Conservation (phyloP, 1,140 invertebrate species). For the Sarcophaga peregrina region DNA sequence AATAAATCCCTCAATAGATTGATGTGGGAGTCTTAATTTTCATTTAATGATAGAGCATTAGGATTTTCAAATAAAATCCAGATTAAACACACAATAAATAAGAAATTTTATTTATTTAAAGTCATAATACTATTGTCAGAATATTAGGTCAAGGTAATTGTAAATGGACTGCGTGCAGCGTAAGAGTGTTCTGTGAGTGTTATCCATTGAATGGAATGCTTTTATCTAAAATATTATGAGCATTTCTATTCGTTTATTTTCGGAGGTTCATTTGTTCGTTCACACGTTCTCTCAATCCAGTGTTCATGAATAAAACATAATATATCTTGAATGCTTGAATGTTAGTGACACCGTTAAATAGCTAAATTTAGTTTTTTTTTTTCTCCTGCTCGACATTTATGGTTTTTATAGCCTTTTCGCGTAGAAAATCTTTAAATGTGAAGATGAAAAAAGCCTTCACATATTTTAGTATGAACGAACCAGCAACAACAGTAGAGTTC, state of each 20-base stretch:
- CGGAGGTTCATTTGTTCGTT: conserved; percentile 6
- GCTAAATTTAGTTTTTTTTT: background rate
- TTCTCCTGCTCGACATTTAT: background rate
- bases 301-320: conserved; percentile 36
- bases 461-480: background rate
- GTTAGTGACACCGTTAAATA: conserved; percentile 31
- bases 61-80: no score
- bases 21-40: no score
- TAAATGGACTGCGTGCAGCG: background rate
- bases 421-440: background rate
- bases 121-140: no score
- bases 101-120: no score
- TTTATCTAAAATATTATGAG: no score
- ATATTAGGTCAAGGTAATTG: background rate
- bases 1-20: no score
- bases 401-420: conserved; percentile 24
- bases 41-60: no score
- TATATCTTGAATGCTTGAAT: conserved; percentile 19
- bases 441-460: background rate
- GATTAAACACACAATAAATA: no score
- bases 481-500: no score
- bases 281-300: background rate
- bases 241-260: background rate
- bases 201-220: background rate
- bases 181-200: background rate